Base-by-base conservation (phyloP, 1,140 invertebrate genomes). In the Apocrypta bakeri region DNA sequence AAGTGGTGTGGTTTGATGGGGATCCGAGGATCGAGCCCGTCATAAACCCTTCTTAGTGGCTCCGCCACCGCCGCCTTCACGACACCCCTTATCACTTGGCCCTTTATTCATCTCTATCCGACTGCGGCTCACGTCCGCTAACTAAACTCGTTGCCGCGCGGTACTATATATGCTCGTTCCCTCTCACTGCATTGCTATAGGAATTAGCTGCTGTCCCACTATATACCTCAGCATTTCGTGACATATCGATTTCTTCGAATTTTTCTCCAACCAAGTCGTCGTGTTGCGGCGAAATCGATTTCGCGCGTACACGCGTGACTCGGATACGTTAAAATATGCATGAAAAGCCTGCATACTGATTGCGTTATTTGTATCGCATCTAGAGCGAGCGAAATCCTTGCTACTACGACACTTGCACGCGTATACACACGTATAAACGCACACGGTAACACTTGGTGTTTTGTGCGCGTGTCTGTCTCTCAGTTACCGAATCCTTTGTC, bases 1-100 rank as follows among this genome's bases (percentile, higher is more conserved):
- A 86, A 87, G 86, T 86, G 84, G 88, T 90, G 89, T 85, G 90
- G 88, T 92, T 92, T 92, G 91, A 91, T 89, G 90, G 88, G 89
- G 89, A 91, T 92, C 88, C 86, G 87, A 88, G 89, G 88, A 91
- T 92, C 90, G 90, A 89, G 90, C 90, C 89, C 87, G 89, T 92
- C 91, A 92, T 92, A 92, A 92, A 91, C 90, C 91, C 90, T 91
- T 91, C 90, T 92, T 91, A 92, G 88, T 87, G 87, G 87, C 87
- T 85, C 69, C 86, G 84, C 87, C 83, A 86, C 83, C 78, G 81
- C 87, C 29, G 17, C 71, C 37, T 72, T 76, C 42, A 24, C 31
- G 77, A 42, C 73, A 48, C 31, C 81, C 83, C 72, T 75, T 84
- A 81, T 84, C 64, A 84, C 73, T 72, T 75, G 56, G 37, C 37